Conservation (phyloP, 2,113 vertebrate species). For the Cottus gobio region DNA sequence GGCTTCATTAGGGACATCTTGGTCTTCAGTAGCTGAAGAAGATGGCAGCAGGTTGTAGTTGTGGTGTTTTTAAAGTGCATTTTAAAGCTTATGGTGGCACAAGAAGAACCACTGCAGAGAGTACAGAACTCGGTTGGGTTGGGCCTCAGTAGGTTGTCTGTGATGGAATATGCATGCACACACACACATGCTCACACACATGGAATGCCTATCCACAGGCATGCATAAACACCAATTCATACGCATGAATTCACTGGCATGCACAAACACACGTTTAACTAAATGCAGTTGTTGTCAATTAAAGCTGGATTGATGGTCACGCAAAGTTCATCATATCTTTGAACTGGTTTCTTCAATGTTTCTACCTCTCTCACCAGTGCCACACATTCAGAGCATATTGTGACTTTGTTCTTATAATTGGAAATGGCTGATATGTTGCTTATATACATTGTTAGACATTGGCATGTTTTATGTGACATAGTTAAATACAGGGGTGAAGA, state of each 20-base stretch:
- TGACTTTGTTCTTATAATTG: background rate
- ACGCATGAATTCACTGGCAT: slow-evolving; percentile 31
- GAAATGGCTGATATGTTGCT: background rate
- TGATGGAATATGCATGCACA: slow-evolving; percentile 52
- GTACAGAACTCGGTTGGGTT: background rate
- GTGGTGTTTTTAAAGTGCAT: background rate
- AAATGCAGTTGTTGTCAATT: slow-evolving; percentile 19
- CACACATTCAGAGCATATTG: background rate
- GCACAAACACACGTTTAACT: slow-evolving; percentile 25
- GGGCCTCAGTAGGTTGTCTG: slow-evolving; percentile 70
- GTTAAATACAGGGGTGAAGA: background rate
- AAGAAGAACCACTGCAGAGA: background rate
- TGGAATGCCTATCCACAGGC: slow-evolving; percentile 49
- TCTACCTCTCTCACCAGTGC: background rate
- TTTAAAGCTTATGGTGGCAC: background rate
- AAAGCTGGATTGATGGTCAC: slow-evolving; percentile 11
- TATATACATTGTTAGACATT: background rate
- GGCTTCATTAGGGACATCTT: slow-evolving; percentile 9
- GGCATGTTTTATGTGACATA: background rate
- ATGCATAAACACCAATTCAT: slow-evolving; percentile 32
- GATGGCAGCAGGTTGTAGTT: background rate
- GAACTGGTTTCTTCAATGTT: background rate
- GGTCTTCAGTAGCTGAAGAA: background rate
- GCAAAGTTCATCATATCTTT: slow-evolving; percentile 1
- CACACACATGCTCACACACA: slow-evolving; percentile 54